These are phyloP conservation scores for Hoplodrina ambigua DNA, from an alignment of 2,888 invertebrate species.

Conservation along the genomic window DNA sequence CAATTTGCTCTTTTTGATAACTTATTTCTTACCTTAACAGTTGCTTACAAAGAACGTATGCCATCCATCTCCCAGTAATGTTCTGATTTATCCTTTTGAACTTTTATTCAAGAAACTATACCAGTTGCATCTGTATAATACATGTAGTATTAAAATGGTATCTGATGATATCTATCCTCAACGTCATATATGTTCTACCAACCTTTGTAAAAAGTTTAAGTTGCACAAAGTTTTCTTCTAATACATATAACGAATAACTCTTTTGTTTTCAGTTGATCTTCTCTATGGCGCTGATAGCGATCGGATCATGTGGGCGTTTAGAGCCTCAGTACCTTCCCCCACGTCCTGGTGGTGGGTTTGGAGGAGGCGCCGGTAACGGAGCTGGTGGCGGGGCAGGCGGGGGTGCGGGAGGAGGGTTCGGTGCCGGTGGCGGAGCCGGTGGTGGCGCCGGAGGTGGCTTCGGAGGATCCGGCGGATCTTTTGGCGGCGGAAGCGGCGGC, in stretches of 20 bases:
- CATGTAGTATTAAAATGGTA: background rate
- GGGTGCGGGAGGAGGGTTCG: constrained; percentile 64
- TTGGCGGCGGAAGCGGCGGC: constrained; percentile 73
- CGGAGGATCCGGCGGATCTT: constrained; percentile 60
- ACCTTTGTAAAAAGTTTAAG: too few species aligned
- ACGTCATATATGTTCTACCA: background rate
- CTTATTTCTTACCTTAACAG: background rate
- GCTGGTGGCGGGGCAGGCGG: constrained; percentile 61
- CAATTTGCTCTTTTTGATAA: background rate
- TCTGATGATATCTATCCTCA: background rate
- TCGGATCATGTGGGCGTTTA: constrained; percentile 77
- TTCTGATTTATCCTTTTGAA: background rate
- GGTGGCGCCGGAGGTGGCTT: constrained; percentile 75
- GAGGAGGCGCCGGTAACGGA: constrained; percentile 64
- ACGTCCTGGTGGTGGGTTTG: constrained; percentile 66
- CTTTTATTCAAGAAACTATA: background rate
- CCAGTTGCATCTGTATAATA: background rate
- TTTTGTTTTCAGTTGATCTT: constrained; percentile 67
- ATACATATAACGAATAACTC: too few species aligned
- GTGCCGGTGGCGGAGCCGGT: constrained; percentile 63
- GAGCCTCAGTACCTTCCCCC: constrained; percentile 73
- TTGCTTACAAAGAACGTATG: background rate
- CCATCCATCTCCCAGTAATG: too few species aligned
- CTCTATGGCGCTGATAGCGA: constrained; percentile 76
- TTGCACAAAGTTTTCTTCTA: too few species aligned